Evolutionary conservation across 92 coral and sea anemone genomes (phyloP).

Genomic region (Nematostella vectensis): DNA sequence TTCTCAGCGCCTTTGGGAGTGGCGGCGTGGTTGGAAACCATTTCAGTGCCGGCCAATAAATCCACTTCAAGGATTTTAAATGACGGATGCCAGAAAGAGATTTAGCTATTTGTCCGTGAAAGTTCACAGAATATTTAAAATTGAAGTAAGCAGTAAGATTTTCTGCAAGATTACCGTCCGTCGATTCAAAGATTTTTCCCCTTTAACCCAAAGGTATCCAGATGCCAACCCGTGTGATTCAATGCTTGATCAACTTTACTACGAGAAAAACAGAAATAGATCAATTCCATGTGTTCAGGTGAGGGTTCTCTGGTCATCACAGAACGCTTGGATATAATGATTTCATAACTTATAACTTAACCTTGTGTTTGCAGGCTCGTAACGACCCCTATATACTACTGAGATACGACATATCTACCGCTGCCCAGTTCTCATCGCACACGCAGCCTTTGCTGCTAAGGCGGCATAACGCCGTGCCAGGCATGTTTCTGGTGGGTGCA

Average conservation of each 20-base stretch:
- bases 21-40: no score
- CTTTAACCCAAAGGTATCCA: slow-evolving; percentile 81
- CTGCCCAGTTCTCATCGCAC: slow-evolving; percentile 34
- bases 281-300: slow-evolving; percentile 96
- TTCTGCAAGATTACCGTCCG: no score
- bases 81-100: no score
- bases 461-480: slow-evolving; percentile 94
- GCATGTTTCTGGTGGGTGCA: slow-evolving; percentile 95
- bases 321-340: background rate
- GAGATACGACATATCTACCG: slow-evolving; percentile 76
- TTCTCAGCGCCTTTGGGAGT: no score
- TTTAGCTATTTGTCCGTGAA: no score
- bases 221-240: slow-evolving; percentile 74
- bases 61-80: no score
- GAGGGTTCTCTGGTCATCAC: background rate
- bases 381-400: slow-evolving; percentile 86
- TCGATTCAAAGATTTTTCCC: no score
- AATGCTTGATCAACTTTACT: slow-evolving; percentile 85
- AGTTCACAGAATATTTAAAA: no score
- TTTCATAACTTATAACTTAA: no score
- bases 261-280: slow-evolving; percentile 87
- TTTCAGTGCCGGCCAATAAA: no score
- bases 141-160: no score
- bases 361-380: slow-evolving; percentile 77
- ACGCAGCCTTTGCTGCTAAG: slow-evolving; percentile 68